phyloP scores from a whole-genome alignment of 2,888 invertebrate species.

The Tetragonula carbonaria region DNA sequence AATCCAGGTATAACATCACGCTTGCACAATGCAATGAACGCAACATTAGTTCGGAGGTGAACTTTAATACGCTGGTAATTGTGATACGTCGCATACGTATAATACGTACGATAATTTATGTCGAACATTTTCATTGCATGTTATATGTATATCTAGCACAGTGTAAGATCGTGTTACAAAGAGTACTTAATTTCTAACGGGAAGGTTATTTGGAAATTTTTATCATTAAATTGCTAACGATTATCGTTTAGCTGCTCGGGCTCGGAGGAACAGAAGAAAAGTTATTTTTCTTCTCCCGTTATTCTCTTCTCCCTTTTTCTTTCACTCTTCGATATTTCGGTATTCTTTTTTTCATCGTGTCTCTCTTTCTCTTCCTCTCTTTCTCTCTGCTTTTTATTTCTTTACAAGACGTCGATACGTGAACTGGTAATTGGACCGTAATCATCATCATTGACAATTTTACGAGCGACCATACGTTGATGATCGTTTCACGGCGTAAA shows the following conservation, averaged over 20 bases:
- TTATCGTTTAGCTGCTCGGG: conserved; percentile 49
- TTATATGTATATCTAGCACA: conserved; percentile 40
- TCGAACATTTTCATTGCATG: too few species aligned
- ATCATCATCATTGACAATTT: conserved; percentile 73
- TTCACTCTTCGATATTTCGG: not conserved
- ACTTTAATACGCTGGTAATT: too few species aligned
- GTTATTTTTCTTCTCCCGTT: conserved; percentile 52
- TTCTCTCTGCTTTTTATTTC: conserved; percentile 3
- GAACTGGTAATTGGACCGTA: conserved; percentile 67
- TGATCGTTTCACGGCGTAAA: conserved; percentile 65
- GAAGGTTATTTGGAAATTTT: conserved; percentile 55
- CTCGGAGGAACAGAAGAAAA: conserved; percentile 43
- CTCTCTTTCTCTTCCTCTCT: not conserved
- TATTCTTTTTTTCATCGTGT: not conserved
- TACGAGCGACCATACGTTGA: conserved; percentile 64
- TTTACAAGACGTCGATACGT: conserved; percentile 47
- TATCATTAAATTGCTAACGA: conserved; percentile 57
- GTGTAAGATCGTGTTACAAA: conserved; percentile 6
- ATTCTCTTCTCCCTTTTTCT: not conserved
- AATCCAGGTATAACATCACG: too few species aligned
- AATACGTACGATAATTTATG: too few species aligned
- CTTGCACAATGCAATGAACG: too few species aligned
- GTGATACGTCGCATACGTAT: not conserved
- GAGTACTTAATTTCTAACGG: conserved; percentile 55
- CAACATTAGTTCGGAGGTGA: too few species aligned